Conservation (phyloP, 1,140 invertebrate genomes). For the Zaprionus nigranus region DNA sequence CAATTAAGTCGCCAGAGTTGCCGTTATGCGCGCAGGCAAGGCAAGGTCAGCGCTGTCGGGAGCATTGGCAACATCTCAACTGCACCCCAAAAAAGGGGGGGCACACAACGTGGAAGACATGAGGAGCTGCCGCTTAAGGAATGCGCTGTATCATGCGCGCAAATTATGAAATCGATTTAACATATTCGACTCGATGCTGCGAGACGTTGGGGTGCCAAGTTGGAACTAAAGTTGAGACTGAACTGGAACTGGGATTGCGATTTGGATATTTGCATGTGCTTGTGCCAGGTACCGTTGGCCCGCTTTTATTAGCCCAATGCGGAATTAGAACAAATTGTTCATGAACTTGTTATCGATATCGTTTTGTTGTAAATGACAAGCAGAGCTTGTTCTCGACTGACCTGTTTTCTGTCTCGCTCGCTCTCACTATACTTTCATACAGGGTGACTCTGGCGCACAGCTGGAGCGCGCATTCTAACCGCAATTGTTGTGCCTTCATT, state of each 20-base stretch:
- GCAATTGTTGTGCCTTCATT: slow-evolving; percentile 30
- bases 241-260: neutral
- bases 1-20: slow-evolving; percentile 74
- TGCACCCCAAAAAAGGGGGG: slow-evolving; percentile 29
- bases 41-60: slow-evolving; percentile 14
- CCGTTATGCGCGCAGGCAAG: slow-evolving; percentile 53
- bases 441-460: slow-evolving; percentile 15
- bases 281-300: neutral
- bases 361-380: slow-evolving; percentile 28
- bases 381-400: slow-evolving; percentile 15
- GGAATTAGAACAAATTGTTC: slow-evolving; percentile 72
- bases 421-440: neutral
- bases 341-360: slow-evolving; percentile 57
- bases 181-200: slow-evolving; percentile 14
- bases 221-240: neutral
- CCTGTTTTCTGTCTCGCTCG: neutral
- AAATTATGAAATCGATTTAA: slow-evolving; percentile 50
- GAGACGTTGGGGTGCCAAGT: slow-evolving; percentile 38
- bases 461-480: slow-evolving; percentile 60
- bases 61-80: neutral
- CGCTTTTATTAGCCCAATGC: slow-evolving; percentile 6
- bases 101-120: slow-evolving; percentile 1
- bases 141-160: slow-evolving; percentile 69
- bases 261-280: neutral
- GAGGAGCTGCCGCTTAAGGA: slow-evolving; percentile 29